Base-by-base conservation (phyloP, 2,113 vertebrate species). In the Taurulus bubalis region DNA sequence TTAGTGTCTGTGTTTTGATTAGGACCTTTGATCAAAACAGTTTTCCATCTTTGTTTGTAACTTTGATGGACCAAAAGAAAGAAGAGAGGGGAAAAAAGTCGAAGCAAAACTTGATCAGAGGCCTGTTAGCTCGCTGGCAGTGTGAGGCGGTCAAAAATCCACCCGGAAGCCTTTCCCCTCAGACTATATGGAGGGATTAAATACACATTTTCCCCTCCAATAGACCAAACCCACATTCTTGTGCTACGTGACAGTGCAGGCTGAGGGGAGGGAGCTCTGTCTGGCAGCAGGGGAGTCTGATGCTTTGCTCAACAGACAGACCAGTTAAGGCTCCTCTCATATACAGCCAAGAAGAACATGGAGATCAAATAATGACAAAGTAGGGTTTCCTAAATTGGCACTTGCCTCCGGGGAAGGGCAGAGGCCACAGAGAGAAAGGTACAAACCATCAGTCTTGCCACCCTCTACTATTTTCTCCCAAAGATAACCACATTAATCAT, bases 201-300 rank as follows among this genome's bases (percentile, higher is more conserved):
- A 87, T 82, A 68, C 84, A 85, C 74, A 75, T 68, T 70, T 81
- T 69, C 71, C 55, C 72, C 63, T 71, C 45, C 67, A 53, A 49
- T 56, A 83, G 59, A 77, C 70, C 56, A 69, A 83, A 75, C 71
- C 77, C 81, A 76, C 85, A 91, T 93, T 91, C 79, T 85, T 84
- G 79, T 85, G 75, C 77, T 91, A 85, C 73, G 82, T 90, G 85
- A 89, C 75, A 58, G 85, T 40, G 64, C 0, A 9, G 40, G 34
- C 69, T 55, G 71, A 75, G 65, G 47, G 68, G 77, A 71, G 68
- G 71, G 32, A 60, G 79, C 42, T 71, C 60, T 62, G 84, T 71
- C 62, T 83, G 68, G 85, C 68, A 73, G 85, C 65, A 67, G 34
- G 49, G 18, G 2, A 18, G 26, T 70, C 51, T 10, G 14, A 34